These are phyloP conservation scores for Danaus melanippus DNA, from an alignment of 1,140 invertebrate species.

Conservation along the genomic window DNA sequence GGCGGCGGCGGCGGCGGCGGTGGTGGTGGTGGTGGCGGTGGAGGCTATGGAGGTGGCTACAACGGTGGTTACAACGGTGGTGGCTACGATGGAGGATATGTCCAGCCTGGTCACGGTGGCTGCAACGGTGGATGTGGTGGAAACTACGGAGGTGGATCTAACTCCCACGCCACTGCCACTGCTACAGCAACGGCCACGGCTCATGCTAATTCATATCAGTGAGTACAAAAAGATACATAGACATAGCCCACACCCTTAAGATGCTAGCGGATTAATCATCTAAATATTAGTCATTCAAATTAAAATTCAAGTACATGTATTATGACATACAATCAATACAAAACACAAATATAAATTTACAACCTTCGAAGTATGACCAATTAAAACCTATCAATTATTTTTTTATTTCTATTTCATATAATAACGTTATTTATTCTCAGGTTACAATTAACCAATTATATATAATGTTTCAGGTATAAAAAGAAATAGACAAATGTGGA, in stretches of 20 bases:
- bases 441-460: no score
- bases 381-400: no score
- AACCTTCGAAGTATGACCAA: no score
- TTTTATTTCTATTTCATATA: no score
- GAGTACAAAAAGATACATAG: neutral
- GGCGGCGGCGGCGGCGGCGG: conserved; percentile 14
- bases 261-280: neutral
- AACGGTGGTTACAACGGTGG: conserved; percentile 7
- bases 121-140: conserved; percentile 16
- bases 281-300: conserved; percentile 7
- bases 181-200: conserved; percentile 14
- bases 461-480: no score
- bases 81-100: conserved; percentile 18
- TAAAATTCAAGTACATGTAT: no score
- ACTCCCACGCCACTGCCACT: conserved; percentile 4
- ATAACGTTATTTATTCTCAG: no score
- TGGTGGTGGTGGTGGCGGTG: conserved; percentile 21
- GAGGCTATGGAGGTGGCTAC: conserved; percentile 18
- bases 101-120: conserved; percentile 18
- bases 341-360: no score
- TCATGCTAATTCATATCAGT: neutral
- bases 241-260: neutral
- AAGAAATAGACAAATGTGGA: no score
- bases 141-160: conserved; percentile 5
- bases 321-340: no score